phyloP scores from a whole-genome alignment of 2,888 invertebrate genomes.

The Rotaria sp. region DNA sequence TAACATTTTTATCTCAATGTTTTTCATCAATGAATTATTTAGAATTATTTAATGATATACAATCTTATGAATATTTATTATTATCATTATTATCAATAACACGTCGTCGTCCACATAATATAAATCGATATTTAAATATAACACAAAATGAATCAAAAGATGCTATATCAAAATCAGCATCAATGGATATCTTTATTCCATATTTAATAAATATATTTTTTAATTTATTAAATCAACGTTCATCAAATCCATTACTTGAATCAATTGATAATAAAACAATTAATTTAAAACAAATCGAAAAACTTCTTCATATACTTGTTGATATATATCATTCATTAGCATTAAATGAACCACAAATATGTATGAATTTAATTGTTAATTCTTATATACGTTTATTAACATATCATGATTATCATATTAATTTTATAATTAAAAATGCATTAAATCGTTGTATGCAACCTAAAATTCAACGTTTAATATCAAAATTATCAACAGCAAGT shows the following conservation, averaged over 20 bases:
- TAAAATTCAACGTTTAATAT: conserved; percentile 16
- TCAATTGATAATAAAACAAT: not conserved
- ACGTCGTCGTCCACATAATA: conserved; percentile 16
- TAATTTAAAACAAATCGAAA: not conserved
- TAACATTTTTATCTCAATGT: not conserved
- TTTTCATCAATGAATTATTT: not conserved
- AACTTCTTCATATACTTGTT: not conserved
- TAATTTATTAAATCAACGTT: conserved; percentile 5
- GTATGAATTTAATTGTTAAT: conserved; percentile 14
- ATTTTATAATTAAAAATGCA: conserved; percentile 21
- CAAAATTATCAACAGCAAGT: conserved; percentile 14
- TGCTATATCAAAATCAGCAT: conserved; percentile 7
- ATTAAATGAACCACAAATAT: conserved; percentile 12
- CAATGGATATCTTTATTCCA: not conserved
- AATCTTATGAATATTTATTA: not conserved
- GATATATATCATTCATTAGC: conserved; percentile 20
- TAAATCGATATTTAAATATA: not conserved
- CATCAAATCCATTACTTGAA: conserved; percentile 20
- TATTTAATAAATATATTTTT: conserved; percentile 11
- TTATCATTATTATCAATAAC: not conserved
- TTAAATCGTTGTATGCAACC: conserved; percentile 31
- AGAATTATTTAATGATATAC: not conserved
- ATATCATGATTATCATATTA: conserved; percentile 18
- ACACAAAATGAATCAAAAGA: not conserved
- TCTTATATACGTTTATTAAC: not conserved